A percentile compares a stretch with the other conserved stretches of the same genome.
phyloP scores from a whole-genome alignment of 1,140 invertebrate genomes.

The Cydia pomonella region DNA sequence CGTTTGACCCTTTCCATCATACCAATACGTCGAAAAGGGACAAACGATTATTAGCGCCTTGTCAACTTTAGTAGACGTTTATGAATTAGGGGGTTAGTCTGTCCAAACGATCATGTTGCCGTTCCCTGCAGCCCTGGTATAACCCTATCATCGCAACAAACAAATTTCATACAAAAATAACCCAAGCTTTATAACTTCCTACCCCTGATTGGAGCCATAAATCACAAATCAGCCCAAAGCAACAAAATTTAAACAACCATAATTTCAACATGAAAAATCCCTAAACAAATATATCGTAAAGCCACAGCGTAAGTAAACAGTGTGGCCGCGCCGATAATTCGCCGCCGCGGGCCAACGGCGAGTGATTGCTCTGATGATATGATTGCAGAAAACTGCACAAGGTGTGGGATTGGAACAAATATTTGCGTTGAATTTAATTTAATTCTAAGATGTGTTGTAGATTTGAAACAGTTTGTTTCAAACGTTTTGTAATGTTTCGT shows the following conservation, averaged over 20 bases:
- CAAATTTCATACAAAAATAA: no score
- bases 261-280: conserved; percentile 13
- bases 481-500: no score
- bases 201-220: not conserved
- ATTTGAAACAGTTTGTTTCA: no score
- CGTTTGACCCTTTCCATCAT: no score
- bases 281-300: conserved; percentile 33
- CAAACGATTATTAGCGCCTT: no score
- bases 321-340: conserved; percentile 49
- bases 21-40: no score
- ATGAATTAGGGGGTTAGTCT: no score
- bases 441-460: no score
- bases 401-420: conserved; percentile 17
- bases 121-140: no score
- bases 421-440: not conserved
- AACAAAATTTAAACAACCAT: not conserved
- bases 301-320: conserved; percentile 31
- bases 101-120: no score
- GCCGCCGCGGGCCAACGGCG: conserved; percentile 53
- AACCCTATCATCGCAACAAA: no score
- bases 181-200: not conserved
- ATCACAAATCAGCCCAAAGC: not conserved
- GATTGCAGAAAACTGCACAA: conserved; percentile 53
- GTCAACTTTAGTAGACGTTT: no score
- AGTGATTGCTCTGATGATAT: conserved; percentile 67